These are phyloP conservation scores for Frankliniella fusca DNA, from an alignment of 2,888 invertebrate genomes.

Conservation along the genomic window DNA sequence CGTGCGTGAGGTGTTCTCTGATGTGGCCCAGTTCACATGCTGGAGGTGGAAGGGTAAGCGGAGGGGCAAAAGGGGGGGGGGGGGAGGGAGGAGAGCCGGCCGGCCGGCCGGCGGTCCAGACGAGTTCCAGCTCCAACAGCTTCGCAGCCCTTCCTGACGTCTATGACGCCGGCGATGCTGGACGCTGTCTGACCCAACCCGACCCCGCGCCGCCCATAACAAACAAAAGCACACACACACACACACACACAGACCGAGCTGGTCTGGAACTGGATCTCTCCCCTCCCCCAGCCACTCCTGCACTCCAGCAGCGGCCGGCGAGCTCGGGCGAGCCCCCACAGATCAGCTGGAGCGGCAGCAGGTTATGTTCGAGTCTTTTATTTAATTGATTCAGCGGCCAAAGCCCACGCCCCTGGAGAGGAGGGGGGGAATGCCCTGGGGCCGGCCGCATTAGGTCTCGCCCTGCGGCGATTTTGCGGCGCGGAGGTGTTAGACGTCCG, in stretches of 20 bases:
- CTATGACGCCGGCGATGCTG: neutral
- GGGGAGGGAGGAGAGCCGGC: neutral
- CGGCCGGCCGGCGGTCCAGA: neutral
- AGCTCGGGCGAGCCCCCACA: slow-evolving; percentile 2
- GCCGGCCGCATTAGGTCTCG: too few species aligned
- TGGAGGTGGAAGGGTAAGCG: neutral
- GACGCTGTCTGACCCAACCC: neutral
- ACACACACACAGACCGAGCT: neutral
- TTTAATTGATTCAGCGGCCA: slow-evolving; percentile 8
- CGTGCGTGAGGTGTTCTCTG: neutral
- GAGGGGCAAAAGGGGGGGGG: neutral
- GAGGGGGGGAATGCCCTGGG: too few species aligned
- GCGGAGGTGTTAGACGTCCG: neutral
- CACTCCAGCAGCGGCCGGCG: neutral
- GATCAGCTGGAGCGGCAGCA: slow-evolving; percentile 12
- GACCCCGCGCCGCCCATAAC: neutral
- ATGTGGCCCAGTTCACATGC: slow-evolving; percentile 13
- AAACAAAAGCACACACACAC: slow-evolving; percentile 1
- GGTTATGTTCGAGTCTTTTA: slow-evolving; percentile 24
- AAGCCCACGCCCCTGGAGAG: too few species aligned
- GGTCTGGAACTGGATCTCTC: slow-evolving; percentile 3
- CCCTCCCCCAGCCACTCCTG: neutral
- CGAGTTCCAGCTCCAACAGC: neutral
- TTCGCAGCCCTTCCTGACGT: neutral
- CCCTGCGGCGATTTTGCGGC: neutral